phyloP scores from a whole-genome alignment of 1,140 invertebrate genomes.

The Drosophila kepulauana region DNA sequence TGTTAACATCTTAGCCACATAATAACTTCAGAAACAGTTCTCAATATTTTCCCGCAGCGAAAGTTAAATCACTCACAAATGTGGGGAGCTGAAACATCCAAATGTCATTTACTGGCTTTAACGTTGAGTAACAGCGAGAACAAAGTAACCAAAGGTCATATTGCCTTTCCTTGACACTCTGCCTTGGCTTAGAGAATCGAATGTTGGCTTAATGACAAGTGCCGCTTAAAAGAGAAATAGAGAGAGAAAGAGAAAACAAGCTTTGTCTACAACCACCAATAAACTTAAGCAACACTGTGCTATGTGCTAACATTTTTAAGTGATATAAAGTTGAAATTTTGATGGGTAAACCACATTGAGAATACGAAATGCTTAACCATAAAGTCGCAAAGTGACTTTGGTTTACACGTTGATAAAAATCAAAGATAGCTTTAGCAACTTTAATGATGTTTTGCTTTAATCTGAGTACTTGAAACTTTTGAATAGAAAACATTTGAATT shows the following conservation, averaged over 20 bases:
- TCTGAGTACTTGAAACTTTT: not conserved
- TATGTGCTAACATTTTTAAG: constrained; percentile 10
- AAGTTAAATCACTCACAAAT: not conserved
- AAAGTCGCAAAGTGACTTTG: constrained; percentile 14
- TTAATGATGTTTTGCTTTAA: not conserved
- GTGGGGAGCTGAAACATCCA: not conserved
- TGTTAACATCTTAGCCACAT: constrained; percentile 5
- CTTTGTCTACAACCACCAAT: not conserved
- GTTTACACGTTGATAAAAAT: not conserved
- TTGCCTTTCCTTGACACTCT: not conserved
- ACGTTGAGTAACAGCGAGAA: constrained; percentile 3
- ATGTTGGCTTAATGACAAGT: constrained; percentile 27
- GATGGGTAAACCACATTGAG: constrained; percentile 27
- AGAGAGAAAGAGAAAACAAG: not conserved
- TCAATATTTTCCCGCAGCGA: not conserved
- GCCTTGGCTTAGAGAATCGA: constrained; percentile 4
- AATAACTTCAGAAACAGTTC: not conserved
- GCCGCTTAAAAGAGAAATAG: constrained; percentile 1
- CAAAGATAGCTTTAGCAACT: not conserved
- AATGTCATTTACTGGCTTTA: constrained; percentile 3
- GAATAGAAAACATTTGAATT: not conserved
- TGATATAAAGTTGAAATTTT: constrained; percentile 20
- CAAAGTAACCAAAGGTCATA: constrained; percentile 14
- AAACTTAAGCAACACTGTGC: not conserved
- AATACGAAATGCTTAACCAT: constrained; percentile 2